Percentiles rank a stretch among this genome's conserved stretches.
Conservation (phyloP, 2,888 invertebrate species). For the Drosophila mercatorum region DNA sequence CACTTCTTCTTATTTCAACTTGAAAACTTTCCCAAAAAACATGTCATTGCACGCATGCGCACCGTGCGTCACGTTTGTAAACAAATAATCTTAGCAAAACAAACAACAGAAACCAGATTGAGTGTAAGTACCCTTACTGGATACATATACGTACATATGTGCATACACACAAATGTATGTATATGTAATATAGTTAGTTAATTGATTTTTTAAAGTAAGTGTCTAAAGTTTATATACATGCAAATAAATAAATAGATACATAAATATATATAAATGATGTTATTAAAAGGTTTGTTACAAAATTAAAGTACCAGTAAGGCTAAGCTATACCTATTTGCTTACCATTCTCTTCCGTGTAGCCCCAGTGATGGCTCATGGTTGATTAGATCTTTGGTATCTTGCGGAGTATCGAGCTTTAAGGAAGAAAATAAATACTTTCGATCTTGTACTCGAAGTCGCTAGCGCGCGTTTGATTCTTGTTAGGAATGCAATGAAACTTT, state of each 20-base stretch:
- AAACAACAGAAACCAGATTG: conserved; percentile 36
- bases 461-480: conserved; percentile 51
- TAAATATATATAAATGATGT: too few species aligned
- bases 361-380: conserved; percentile 79
- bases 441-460: conserved; percentile 57
- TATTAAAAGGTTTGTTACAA: not conserved
- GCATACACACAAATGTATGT: too few species aligned
- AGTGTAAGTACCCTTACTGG: not conserved
- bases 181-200: too few species aligned
- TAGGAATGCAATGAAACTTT: conserved; percentile 23
- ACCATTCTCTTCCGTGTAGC: conserved; percentile 82
- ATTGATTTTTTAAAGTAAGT: too few species aligned
- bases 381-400: conserved; percentile 29
- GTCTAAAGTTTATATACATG: not conserved
- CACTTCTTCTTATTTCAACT: not conserved
- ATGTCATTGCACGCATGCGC: conserved; percentile 55
- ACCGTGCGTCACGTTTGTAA: conserved; percentile 44
- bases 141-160: not conserved
- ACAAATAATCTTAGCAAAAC: conserved; percentile 45
- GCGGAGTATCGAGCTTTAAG: not conserved
- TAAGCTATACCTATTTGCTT: conserved; percentile 39
- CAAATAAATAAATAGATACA: not conserved
- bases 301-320: not conserved
- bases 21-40: conserved; percentile 39
- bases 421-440: conserved; percentile 8